These are phyloP conservation scores for Datnioides undecimradiatus DNA, from an alignment of 2,113 vertebrate genomes.

Conservation along the genomic window DNA sequence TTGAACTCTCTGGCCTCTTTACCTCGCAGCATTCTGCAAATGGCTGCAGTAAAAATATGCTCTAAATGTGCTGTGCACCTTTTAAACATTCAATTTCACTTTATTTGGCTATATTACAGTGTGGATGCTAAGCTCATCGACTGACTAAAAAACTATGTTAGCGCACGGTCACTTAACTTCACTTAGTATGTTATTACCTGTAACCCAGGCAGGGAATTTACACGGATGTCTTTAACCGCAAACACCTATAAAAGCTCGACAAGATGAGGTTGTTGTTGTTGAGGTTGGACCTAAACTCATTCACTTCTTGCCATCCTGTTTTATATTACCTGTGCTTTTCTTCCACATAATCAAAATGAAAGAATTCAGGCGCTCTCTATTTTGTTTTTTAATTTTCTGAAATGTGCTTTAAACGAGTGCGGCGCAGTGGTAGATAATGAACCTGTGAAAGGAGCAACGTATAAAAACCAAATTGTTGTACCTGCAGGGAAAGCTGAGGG, in stretches of 20 bases:
- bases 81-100: neutral
- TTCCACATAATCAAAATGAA: neutral
- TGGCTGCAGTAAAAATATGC: neutral
- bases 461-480: neutral
- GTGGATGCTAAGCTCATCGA: no score
- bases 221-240: neutral
- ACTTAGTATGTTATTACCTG: neutral
- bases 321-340: neutral
- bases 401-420: neutral
- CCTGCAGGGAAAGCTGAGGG: constrained; percentile 11
- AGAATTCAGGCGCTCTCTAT: neutral
- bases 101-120: no score
- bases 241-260: neutral
- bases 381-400: constrained; percentile 3
- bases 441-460: neutral
- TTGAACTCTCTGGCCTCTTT: neutral
- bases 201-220: neutral
- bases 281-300: neutral
- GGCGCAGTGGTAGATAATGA: constrained; percentile 12
- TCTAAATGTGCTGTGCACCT: neutral
- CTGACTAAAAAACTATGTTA: no score
- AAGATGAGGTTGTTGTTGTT: neutral
- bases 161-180: no score
- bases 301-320: neutral
- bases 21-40: neutral